A percentile compares a stretch with the other conserved stretches of the same genome.
Evolutionary conservation across 92 coral and sea anemone genomes (phyloP).

Genomic region (Parazoanthus atlanticus): DNA sequence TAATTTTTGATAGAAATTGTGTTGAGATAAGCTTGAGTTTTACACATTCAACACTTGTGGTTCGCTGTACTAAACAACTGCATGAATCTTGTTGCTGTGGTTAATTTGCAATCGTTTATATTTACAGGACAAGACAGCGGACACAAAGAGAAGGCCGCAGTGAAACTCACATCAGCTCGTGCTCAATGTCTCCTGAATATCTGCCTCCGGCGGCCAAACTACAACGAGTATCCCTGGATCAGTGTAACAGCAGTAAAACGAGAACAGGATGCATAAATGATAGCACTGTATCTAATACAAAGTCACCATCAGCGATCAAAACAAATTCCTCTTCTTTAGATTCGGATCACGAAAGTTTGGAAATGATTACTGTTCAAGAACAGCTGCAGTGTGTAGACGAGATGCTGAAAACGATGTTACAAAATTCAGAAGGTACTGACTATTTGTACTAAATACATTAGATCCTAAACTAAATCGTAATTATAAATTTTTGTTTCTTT

Average conservation of each 20-base stretch:
- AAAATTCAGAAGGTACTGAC: slow-evolving; percentile 5
- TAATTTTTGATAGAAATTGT: too few relatives aligned
- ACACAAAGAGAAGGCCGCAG: not conserved
- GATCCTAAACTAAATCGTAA: not conserved
- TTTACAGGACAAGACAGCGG: not conserved
- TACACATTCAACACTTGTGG: too few relatives aligned
- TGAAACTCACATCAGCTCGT: not conserved
- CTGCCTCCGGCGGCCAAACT: slow-evolving; percentile 63
- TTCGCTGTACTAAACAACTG: too few relatives aligned
- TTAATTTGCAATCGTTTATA: not conserved
- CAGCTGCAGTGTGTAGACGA: slow-evolving; percentile 14
- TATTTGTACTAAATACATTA: not conserved
- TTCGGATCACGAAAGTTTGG: not conserved
- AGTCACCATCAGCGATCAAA: not conserved
- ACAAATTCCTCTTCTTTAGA: not conserved
- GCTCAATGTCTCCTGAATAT: slow-evolving; percentile 54
- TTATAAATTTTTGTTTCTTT: not conserved
- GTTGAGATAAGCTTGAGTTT: too few relatives aligned
- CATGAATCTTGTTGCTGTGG: not conserved
- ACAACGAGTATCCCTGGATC: slow-evolving; percentile 33
- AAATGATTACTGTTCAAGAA: slow-evolving; percentile 28
- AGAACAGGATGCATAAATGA: not conserved
- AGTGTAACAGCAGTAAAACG: not conserved
- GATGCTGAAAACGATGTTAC: not conserved
- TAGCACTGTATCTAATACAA: not conserved